Percentiles rank a stretch among this genome's conserved stretches.
phyloP scores from a whole-genome alignment of 2,113 vertebrate species.

The Bufo bufo region DNA sequence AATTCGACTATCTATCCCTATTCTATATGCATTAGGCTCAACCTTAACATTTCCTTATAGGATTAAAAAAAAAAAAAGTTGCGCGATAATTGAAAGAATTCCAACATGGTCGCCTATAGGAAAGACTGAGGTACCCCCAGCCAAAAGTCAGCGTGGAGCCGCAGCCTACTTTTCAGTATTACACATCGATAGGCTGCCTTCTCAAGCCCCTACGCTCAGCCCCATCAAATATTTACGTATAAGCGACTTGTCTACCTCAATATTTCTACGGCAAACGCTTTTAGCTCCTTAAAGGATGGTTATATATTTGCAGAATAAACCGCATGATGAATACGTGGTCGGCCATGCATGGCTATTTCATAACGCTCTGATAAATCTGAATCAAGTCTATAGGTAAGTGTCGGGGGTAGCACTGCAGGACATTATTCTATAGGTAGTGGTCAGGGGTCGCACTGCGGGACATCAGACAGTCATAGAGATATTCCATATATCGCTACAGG shows the following conservation, averaged over 20 bases:
- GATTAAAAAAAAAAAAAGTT: too few species aligned
- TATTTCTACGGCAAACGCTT: too few species aligned
- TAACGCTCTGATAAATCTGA: neutral
- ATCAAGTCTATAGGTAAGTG: neutral
- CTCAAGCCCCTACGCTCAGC: too few species aligned
- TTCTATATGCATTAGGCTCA: too few species aligned
- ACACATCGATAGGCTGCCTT: neutral
- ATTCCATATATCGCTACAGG: too few species aligned
- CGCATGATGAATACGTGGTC: neutral
- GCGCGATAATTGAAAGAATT: neutral
- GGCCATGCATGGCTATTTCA: neutral
- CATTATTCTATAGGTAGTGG: too few species aligned
- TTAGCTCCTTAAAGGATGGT: neutral
- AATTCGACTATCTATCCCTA: too few species aligned
- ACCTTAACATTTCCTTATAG: too few species aligned
- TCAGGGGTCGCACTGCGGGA: too few species aligned
- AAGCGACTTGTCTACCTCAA: neutral
- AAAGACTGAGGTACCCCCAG: too few species aligned
- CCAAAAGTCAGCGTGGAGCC: too few species aligned
- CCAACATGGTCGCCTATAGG: neutral
- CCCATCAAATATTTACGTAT: neutral
- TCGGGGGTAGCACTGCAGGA: neutral
- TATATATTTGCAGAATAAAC: slow-evolving; percentile 21
- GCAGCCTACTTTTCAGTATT: neutral
- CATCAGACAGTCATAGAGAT: too few species aligned